Percentiles rank a stretch among this genome's conserved stretches.
Conservation (phyloP, 1,140 invertebrate species). For the Platyscapa corneri region DNA sequence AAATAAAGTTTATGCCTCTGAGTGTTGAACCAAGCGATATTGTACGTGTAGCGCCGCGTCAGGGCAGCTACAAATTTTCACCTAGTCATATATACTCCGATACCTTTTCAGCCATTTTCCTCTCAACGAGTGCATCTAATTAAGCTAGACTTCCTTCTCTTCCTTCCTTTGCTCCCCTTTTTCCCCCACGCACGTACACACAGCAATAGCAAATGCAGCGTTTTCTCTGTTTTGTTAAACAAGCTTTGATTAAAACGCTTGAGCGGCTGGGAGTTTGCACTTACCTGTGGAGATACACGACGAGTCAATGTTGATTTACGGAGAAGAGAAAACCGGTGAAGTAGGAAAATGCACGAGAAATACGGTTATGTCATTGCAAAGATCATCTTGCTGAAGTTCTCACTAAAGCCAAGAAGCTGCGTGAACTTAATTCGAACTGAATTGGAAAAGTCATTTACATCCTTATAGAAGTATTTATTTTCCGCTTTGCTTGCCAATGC, state of each 20-base stretch:
- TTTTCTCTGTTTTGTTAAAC: neutral
- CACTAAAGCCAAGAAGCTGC: neutral
- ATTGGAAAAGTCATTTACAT: slow-evolving; percentile 43
- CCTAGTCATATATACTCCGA: neutral
- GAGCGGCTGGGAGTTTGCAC: neutral
- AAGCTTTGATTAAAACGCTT: slow-evolving; percentile 40
- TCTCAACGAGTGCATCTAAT: slow-evolving; percentile 6
- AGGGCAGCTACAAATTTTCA: neutral
- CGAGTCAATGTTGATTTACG: neutral
- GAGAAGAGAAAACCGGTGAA: neutral
- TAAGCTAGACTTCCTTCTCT: slow-evolving; percentile 9
- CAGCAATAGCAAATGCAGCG: neutral
- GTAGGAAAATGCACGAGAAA: neutral
- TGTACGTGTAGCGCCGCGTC: neutral
- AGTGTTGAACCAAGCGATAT: neutral
- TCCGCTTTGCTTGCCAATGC: neutral
- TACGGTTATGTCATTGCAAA: neutral
- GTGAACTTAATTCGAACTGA: slow-evolving; percentile 3
- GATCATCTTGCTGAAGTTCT: slow-evolving; percentile 10
- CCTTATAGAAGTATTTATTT: slow-evolving; percentile 17
- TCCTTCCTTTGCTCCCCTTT: neutral
- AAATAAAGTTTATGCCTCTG: slow-evolving; percentile 23
- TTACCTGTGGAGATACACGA: no score
- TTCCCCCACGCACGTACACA: neutral
- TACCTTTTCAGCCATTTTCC: no score